These are phyloP conservation scores for Bambusicola thoracicus DNA, from an alignment of 2,113 vertebrate genomes.

Conservation along the genomic window DNA sequence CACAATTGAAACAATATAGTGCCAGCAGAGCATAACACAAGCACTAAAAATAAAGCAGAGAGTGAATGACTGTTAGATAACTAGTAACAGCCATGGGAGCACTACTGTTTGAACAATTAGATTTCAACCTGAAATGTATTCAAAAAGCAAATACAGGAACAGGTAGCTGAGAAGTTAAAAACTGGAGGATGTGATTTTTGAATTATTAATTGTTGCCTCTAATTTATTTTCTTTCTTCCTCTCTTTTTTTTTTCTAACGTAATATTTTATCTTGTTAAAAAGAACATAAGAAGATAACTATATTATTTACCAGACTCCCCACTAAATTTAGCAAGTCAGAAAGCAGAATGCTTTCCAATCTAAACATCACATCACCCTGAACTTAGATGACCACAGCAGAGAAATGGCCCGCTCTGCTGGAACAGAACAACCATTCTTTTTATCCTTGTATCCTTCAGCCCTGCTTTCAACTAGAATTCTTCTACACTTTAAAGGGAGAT, in stretches of 20 bases:
- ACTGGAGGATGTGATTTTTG: background rate
- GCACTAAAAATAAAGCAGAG: constrained; percentile 40
- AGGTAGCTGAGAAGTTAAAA: background rate
- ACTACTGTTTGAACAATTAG: background rate
- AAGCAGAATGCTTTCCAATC: background rate
- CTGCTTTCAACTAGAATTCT: background rate
- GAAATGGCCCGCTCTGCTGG: rapidly evolving
- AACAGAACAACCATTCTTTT: background rate
- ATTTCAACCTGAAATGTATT: background rate
- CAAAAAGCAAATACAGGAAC: background rate
- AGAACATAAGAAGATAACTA: background rate
- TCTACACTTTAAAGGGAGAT: background rate
- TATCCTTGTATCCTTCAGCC: background rate
- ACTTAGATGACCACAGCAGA: background rate
- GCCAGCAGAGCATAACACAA: background rate
- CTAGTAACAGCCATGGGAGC: background rate
- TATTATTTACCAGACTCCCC: background rate
- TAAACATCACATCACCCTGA: background rate
- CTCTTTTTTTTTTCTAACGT: background rate
- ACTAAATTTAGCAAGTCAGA: background rate
- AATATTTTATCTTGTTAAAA: background rate
- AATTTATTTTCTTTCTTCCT: background rate
- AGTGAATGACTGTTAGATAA: constrained; percentile 23
- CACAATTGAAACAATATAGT: background rate
- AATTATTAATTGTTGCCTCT: background rate